A percentile compares a stretch with the other conserved stretches of the same genome.
Conservation (phyloP, 1,140 invertebrate genomes). For the Ostrea denselamellosa region DNA sequence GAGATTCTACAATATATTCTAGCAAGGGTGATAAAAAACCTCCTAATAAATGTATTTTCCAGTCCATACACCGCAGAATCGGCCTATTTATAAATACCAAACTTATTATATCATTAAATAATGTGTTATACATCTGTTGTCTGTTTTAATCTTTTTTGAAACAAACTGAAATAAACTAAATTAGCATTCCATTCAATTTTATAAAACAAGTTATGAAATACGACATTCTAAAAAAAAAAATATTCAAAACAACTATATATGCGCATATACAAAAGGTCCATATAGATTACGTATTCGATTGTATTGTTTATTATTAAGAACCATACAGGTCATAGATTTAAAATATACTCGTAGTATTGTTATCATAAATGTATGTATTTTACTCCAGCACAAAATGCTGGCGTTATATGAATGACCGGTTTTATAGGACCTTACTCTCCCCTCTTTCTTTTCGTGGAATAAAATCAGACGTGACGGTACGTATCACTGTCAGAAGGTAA, state of each 20-base stretch:
- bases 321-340: too few species aligned
- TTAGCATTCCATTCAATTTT: not conserved
- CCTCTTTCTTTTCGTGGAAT: not conserved
- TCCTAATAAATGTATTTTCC: too few species aligned
- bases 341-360: constrained; percentile 4
- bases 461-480: not conserved
- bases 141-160: not conserved
- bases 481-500: constrained; percentile 27
- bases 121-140: not conserved
- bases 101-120: too few species aligned
- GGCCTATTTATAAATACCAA: too few species aligned
- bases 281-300: not conserved
- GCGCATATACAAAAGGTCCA: not conserved
- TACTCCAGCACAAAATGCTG: not conserved
- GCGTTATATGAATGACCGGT: constrained; percentile 8
- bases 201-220: too few species aligned
- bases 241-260: not conserved
- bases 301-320: too few species aligned
- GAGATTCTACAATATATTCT: not conserved
- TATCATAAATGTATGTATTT: not conserved
- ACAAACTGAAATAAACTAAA: not conserved
- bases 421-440: not conserved
- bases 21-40: not conserved
- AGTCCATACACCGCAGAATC: too few species aligned
- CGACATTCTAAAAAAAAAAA: not conserved